Conservation (phyloP, 1,140 invertebrate genomes). For the Anagrus nilaparvatae region DNA sequence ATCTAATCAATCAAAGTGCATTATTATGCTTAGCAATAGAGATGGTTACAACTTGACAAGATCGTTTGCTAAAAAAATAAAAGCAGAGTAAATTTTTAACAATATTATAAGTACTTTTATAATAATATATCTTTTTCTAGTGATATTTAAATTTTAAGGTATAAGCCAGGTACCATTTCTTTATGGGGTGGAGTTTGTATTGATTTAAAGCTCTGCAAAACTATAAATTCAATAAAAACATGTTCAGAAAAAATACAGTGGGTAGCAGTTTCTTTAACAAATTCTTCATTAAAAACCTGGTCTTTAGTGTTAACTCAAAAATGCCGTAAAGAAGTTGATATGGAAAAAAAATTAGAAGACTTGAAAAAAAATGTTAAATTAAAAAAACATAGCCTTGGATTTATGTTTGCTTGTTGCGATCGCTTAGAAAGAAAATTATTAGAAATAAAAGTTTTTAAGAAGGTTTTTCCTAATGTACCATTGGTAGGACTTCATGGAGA, state of each 20-base stretch:
- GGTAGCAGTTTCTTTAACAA: constrained; percentile 25
- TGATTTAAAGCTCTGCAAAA: constrained; percentile 18
- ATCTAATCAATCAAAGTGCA: constrained; percentile 20
- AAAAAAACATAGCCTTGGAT: constrained; percentile 37
- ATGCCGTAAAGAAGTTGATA: constrained; percentile 19
- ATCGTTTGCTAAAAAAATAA: constrained; percentile 12
- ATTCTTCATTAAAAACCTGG: constrained; percentile 28
- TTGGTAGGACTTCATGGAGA: constrained; percentile 50
- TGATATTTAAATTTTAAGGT: constrained; percentile 13
- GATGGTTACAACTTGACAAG: constrained; percentile 6
- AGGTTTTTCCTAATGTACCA: constrained; percentile 47
- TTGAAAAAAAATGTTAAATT: constrained; percentile 25
- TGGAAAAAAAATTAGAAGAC: constrained; percentile 21
- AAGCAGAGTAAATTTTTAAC: constrained; percentile 13
- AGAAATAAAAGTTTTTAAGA: constrained; percentile 47
- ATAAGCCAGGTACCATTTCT: constrained; percentile 15
- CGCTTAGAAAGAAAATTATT: constrained; percentile 39
- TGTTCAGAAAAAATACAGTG: constrained; percentile 14
- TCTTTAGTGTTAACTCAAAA: constrained; percentile 25
- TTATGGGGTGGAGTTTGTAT: constrained; percentile 29
- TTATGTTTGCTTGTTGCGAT: constrained; percentile 52
- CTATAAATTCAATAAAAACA: background rate
- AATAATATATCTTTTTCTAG: constrained; percentile 1
- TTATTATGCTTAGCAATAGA: constrained; percentile 24
- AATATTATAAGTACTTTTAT: constrained; percentile 2